These are phyloP conservation scores for Nothura maculosa DNA, from an alignment of 2,797 vertebrate species.

Conservation along the genomic window DNA sequence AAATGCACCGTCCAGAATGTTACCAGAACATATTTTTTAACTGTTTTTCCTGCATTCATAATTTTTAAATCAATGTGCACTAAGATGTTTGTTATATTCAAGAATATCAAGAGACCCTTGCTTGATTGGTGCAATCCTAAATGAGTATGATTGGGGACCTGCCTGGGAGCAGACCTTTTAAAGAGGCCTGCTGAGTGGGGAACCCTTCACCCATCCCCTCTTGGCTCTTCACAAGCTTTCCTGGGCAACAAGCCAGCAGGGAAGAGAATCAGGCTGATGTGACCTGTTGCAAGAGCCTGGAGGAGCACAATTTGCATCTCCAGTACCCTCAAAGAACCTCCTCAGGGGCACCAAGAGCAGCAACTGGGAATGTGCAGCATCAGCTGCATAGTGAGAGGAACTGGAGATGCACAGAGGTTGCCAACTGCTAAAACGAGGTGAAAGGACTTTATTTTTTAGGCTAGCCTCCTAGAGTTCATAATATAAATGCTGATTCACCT, in stretches of 20 bases:
- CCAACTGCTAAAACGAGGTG: neutral
- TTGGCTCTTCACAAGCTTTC: conserved; percentile 49
- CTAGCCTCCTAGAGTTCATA: neutral
- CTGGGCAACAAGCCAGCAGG: conserved; percentile 55
- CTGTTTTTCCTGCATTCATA: neutral
- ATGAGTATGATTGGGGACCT: conserved; percentile 30
- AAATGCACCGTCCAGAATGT: neutral
- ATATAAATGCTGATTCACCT: neutral
- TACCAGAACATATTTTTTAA: neutral
- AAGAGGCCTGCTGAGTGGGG: conserved; percentile 8
- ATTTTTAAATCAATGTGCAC: neutral
- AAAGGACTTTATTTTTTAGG: neutral
- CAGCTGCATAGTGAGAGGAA: neutral
- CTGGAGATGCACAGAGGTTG: neutral
- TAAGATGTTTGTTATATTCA: conserved; percentile 37
- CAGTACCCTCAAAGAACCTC: neutral
- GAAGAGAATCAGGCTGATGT: conserved; percentile 11
- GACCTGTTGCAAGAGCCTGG: neutral
- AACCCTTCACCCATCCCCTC: conserved; percentile 47
- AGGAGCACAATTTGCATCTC: neutral
- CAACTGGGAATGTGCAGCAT: rapidly evolving
- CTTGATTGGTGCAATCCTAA: conserved; percentile 16
- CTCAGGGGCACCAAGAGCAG: rapidly evolving
- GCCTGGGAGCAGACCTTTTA: conserved; percentile 50
- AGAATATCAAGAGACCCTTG: conserved; percentile 36